Conservation (phyloP, 2,797 vertebrate genomes). For the Steatocranus sp. region DNA sequence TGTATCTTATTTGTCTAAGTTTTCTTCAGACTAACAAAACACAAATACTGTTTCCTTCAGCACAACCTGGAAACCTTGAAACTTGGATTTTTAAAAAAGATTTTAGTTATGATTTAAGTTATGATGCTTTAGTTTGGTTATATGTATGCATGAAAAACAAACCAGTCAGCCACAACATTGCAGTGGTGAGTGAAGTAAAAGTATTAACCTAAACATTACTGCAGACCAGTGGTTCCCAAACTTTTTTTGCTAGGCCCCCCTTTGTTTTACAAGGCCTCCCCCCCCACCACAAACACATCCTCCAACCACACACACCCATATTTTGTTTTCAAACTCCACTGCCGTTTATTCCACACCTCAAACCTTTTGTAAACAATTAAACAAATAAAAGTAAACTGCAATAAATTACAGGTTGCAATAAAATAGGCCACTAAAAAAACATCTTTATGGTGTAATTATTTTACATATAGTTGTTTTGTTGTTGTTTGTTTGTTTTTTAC, state of each 20-base stretch:
- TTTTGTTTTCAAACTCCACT: neutral
- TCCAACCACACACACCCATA: neutral
- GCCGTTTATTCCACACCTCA: neutral
- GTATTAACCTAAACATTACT: neutral
- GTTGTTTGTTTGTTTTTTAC: neutral
- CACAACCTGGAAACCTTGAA: neutral
- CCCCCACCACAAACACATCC: neutral
- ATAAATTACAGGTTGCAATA: neutral
- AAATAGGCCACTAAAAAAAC: neutral
- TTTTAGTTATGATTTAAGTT: neutral
- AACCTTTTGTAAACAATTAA: neutral
- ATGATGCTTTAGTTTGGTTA: neutral
- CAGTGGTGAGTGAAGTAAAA: neutral
- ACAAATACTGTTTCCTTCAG: neutral
- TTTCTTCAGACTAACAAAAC: neutral
- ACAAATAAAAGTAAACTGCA: neutral
- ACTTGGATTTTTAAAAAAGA: neutral
- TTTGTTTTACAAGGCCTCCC: accelerated
- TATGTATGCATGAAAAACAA: neutral
- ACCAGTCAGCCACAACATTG: neutral
- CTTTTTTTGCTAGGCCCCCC: neutral
- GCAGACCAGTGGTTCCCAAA: neutral
- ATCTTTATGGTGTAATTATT: accelerated
- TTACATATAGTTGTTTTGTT: neutral
- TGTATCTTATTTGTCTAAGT: neutral